A percentile compares a stretch with the other conserved stretches of the same genome.
Evolutionary conservation across 2,888 invertebrate species (phyloP).

Genomic region (Lithophane leautieri): DNA sequence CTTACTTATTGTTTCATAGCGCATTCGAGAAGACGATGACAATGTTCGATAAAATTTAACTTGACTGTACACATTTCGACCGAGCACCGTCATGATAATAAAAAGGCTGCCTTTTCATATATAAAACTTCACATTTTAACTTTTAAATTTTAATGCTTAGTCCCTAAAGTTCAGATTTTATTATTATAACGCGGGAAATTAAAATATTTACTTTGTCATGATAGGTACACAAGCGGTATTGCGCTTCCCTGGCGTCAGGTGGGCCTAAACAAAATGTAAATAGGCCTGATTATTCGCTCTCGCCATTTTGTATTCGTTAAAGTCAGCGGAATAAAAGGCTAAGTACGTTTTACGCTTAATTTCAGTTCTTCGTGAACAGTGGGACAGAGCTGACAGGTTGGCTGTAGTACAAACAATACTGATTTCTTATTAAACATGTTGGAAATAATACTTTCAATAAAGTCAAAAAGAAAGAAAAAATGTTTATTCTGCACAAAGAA

Average conservation of each 20-base stretch:
- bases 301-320: constrained; percentile 79
- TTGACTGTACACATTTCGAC: constrained; percentile 45
- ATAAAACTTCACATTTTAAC: constrained; percentile 35
- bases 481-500: too few species aligned
- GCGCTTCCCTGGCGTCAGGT: constrained; percentile 77
- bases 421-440: neutral
- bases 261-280: constrained; percentile 84
- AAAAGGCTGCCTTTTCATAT: constrained; percentile 36
- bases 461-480: too few species aligned
- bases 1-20: constrained; percentile 61
- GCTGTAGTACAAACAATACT: constrained; percentile 5
- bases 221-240: constrained; percentile 66
- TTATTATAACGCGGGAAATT: constrained; percentile 64
- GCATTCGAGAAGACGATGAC: constrained; percentile 50
- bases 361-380: constrained; percentile 68
- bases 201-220: constrained; percentile 69
- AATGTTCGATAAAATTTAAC: constrained; percentile 57
- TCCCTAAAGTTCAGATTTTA: constrained; percentile 48
- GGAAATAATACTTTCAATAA: constrained; percentile 8
- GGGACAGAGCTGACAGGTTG: constrained; percentile 26
- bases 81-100: constrained; percentile 33
- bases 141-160: constrained; percentile 37
- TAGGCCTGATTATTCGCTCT: constrained; percentile 80
- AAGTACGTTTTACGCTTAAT: constrained; percentile 74
- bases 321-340: constrained; percentile 78